Percentiles rank a stretch among this genome's conserved stretches.
Conservation (phyloP, 2,113 vertebrate species). For the Philantomba maxwellii region DNA sequence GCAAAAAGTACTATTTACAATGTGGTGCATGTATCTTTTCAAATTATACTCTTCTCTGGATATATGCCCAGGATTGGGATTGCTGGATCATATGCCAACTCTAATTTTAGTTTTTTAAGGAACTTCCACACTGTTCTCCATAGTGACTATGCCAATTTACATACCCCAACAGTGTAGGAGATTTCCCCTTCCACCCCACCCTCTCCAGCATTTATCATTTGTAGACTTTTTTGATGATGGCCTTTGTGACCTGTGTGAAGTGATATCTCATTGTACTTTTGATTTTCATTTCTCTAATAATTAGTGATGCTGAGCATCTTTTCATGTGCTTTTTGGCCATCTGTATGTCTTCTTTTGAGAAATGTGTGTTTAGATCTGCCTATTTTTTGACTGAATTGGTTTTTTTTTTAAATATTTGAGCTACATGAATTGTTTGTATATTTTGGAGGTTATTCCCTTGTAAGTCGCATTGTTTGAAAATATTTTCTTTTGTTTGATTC, state of each 20-base stretch:
- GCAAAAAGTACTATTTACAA: not conserved
- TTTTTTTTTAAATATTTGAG: not conserved
- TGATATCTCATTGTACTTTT: not conserved
- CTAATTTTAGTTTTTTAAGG: not conserved
- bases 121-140: not conserved
- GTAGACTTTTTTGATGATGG: not conserved
- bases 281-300: not conserved
- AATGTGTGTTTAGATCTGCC: not conserved
- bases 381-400: not conserved
- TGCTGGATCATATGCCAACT: not conserved
- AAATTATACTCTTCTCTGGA: not conserved
- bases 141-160: not conserved
- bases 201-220: not conserved
- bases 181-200: not conserved
- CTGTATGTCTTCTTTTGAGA: not conserved
- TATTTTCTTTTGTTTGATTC: not conserved
- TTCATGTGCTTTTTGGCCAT: not conserved
- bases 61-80: not conserved
- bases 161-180: not conserved
- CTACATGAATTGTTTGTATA: not conserved
- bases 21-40: not conserved
- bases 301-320: not conserved
- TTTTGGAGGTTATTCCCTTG: not conserved
- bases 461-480: not conserved
- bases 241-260: not conserved